Evolutionary conservation across 1,140 invertebrate genomes (phyloP).

Genomic region (Manduca sexta): DNA sequence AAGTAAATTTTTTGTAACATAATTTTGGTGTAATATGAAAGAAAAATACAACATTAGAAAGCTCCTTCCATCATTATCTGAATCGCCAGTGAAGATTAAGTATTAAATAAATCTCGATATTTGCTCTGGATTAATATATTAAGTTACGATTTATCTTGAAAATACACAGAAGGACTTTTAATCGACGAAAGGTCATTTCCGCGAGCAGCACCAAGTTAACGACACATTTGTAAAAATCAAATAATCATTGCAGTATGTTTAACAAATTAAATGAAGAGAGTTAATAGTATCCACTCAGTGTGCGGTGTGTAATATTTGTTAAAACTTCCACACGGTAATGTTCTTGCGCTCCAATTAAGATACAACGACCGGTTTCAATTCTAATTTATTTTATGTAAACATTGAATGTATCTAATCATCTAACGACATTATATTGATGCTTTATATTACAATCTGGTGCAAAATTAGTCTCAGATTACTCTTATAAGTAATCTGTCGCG

Average conservation of each 20-base stretch:
- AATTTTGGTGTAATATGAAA: too few relatives aligned
- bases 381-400: slow-evolving; percentile 37
- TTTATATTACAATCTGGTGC: not conserved
- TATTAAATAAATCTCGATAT: too few relatives aligned
- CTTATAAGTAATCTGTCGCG: too few relatives aligned
- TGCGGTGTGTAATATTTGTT: not conserved
- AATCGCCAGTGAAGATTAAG: too few relatives aligned
- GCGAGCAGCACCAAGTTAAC: too few relatives aligned
- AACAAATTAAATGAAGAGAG: not conserved
- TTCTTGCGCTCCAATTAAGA: slow-evolving; percentile 63
- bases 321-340: slow-evolving; percentile 39
- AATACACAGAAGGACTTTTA: not conserved
- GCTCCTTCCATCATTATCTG: too few relatives aligned
- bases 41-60: too few relatives aligned
- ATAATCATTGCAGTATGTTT: not conserved
- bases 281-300: slow-evolving; percentile 1
- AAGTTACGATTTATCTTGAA: not conserved
- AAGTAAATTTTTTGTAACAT: too few relatives aligned
- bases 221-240: too few relatives aligned
- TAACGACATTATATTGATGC: not conserved
- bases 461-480: too few relatives aligned
- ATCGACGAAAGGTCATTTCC: too few relatives aligned
- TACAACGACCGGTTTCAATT: slow-evolving; percentile 32
- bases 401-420: slow-evolving; percentile 13
- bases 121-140: too few relatives aligned